These are phyloP conservation scores for Ceraclea dissimilis DNA, from an alignment of 2,888 invertebrate genomes.

Conservation along the genomic window DNA sequence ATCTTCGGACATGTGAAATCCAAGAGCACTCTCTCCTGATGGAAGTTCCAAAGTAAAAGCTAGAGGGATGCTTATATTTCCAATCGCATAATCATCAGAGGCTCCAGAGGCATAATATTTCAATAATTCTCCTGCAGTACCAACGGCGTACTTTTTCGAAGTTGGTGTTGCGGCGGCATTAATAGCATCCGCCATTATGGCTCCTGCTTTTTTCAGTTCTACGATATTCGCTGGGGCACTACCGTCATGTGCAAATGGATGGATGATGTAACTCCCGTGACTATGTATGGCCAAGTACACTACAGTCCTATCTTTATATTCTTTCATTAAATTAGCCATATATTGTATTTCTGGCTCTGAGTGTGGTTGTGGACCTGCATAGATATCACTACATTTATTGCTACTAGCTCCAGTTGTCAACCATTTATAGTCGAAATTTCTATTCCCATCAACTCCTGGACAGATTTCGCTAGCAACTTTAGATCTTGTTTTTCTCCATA, in stretches of 20 bases:
- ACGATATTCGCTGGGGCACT: constrained; percentile 27
- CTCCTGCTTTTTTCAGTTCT: constrained; percentile 31
- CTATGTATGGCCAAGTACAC: constrained; percentile 65
- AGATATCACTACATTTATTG: constrained; percentile 50
- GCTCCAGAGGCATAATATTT: constrained; percentile 14
- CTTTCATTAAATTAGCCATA: constrained; percentile 48
- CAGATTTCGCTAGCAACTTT: constrained; percentile 32
- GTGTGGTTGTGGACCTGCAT: constrained; percentile 50
- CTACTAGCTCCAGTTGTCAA: constrained; percentile 40
- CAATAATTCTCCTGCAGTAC: constrained; percentile 28
- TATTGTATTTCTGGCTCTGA: constrained; percentile 56
- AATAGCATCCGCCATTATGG: constrained; percentile 34
- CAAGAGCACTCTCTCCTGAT: constrained; percentile 41
- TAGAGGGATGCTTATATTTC: constrained; percentile 44
- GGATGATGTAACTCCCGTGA: constrained; percentile 56
- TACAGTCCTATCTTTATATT: constrained; percentile 39
- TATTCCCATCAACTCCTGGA: constrained; percentile 56
- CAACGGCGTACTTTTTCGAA: constrained; percentile 32
- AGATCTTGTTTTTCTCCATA: constrained; percentile 55
- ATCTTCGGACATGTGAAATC: constrained; percentile 49
- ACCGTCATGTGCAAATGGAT: constrained; percentile 47
- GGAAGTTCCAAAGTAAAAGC: constrained; percentile 60
- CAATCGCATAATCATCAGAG: constrained; percentile 33
- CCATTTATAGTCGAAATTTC: constrained; percentile 61
- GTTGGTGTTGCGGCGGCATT: constrained; percentile 31